Base-by-base conservation (phyloP, 2,888 invertebrate genomes). In the Sesia apiformis region DNA sequence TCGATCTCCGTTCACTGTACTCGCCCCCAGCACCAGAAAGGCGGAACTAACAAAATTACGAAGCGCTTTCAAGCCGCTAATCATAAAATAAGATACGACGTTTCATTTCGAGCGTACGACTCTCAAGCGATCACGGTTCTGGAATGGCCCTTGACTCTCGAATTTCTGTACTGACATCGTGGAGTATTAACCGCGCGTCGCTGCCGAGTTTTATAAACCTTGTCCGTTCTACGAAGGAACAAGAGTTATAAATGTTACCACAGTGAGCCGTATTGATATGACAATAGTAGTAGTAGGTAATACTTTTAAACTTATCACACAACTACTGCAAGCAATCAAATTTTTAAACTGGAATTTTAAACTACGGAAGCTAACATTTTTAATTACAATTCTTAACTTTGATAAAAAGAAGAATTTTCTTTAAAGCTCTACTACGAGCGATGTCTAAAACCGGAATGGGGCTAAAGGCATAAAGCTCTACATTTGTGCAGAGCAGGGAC, bases 81-180 rank as follows among this genome's bases (percentile, higher is more conserved):
- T 89, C 89, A 89, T 88, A 88, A 88, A 88, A 89, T 89, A 89
- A 89, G 89, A 89, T 88, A 89, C 89, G 89, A 88, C 89, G 89
- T 89, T 89, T 88, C 89, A 89, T 89, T 88, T 87, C 85, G 85
- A 85, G 83, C 86, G 86, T 87, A 85, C 81, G 77, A 81, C 87
- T 84, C 86, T 86, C 83, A 74, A 85, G 85, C 81, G 88, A 87
- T 88, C 87, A 81, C 86, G 84, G 83, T 75, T 84, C 81, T 73
- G 81, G 85, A 87, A 88, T 87, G 84, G 87, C 84, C 86, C 89
- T 89, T 85, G 85, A 86, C 87, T 87, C 86, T 85, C 85, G 78
- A 86, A 88, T 86, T 85, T 87, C 84, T 84, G 82, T 67, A 82
- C 85, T 80, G 81, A 81, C 84, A 78, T 80, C 78, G 79, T 75